Percentiles rank a stretch among this genome's conserved stretches.
phyloP scores from a whole-genome alignment of 2,113 vertebrate genomes.

The Oreotrochilus melanogaster region DNA sequence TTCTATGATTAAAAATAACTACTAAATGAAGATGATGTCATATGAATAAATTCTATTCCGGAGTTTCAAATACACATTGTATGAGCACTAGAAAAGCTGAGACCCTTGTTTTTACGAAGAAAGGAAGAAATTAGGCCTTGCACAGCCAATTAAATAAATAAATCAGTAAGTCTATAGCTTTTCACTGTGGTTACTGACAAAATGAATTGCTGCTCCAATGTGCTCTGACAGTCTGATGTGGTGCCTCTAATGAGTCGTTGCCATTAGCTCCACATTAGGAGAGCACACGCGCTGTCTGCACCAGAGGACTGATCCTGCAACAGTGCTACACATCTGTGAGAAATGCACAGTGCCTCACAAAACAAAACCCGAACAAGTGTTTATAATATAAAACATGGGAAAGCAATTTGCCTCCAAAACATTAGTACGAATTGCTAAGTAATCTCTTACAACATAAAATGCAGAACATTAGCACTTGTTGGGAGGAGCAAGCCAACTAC shows the following conservation, averaged over 20 bases:
- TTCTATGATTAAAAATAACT: background rate
- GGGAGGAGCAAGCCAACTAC: background rate
- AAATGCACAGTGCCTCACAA: background rate
- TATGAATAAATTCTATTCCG: background rate
- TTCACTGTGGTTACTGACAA: background rate
- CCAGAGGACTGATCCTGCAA: background rate
- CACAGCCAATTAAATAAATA: background rate
- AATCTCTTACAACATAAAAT: background rate
- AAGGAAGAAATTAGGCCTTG: background rate
- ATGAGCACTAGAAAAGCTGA: background rate
- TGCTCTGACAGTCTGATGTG: background rate
- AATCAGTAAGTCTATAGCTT: background rate
- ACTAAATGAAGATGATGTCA: background rate
- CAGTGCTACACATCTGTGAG: background rate
- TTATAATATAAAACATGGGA: conserved; percentile 42
- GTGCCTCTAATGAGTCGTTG: background rate
- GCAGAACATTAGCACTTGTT: background rate
- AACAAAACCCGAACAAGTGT: conserved; percentile 28
- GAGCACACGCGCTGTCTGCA: background rate
- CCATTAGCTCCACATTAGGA: background rate
- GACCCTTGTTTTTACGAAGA: background rate
- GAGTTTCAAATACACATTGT: background rate
- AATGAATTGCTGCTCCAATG: background rate
- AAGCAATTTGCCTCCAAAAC: conserved; percentile 44
- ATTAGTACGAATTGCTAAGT: conserved; percentile 13